phyloP scores from a whole-genome alignment of 2,888 invertebrate genomes.

The Ophioninae sp. region DNA sequence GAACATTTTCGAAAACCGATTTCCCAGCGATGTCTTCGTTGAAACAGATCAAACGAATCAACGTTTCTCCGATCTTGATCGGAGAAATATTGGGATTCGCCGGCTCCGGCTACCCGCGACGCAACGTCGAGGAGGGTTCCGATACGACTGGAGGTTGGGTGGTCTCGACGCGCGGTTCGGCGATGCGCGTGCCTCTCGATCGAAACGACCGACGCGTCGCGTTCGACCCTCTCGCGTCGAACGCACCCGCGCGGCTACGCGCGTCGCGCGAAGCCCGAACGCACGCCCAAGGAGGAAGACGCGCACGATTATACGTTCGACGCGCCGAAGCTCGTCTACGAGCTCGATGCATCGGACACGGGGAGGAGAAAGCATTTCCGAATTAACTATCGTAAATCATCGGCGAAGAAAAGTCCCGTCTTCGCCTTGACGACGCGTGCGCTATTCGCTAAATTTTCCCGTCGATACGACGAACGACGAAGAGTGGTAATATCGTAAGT shows the following conservation, averaged over 20 bases:
- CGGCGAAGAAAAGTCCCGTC: conserved; percentile 31
- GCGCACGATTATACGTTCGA: conserved; percentile 33
- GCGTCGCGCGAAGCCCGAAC: not conserved
- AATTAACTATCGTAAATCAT: conserved; percentile 52
- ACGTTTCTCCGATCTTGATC: too few species aligned
- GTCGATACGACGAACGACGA: not conserved
- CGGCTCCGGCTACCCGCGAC: not conserved
- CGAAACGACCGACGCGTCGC: conserved; percentile 77
- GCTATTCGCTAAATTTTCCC: conserved; percentile 19
- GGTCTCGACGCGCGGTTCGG: conserved; percentile 61
- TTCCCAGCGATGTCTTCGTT: too few species aligned
- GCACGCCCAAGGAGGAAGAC: conserved; percentile 23
- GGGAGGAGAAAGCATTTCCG: conserved; percentile 11
- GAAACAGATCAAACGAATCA: too few species aligned
- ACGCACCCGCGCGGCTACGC: conserved; percentile 35
- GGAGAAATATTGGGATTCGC: conserved; percentile 2
- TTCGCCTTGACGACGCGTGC: conserved; percentile 25
- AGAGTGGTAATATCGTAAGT: too few species aligned
- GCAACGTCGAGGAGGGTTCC: conserved; percentile 25
- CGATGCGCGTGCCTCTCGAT: conserved; percentile 56
- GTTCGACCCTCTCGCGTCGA: conserved; percentile 58
- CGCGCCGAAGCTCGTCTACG: conserved; percentile 26
- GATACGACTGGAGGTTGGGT: conserved; percentile 58
- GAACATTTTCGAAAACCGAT: too few species aligned
- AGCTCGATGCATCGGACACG: conserved; percentile 24